Base-by-base conservation (phyloP, 2,797 vertebrate species). In the Psittacula echo region DNA sequence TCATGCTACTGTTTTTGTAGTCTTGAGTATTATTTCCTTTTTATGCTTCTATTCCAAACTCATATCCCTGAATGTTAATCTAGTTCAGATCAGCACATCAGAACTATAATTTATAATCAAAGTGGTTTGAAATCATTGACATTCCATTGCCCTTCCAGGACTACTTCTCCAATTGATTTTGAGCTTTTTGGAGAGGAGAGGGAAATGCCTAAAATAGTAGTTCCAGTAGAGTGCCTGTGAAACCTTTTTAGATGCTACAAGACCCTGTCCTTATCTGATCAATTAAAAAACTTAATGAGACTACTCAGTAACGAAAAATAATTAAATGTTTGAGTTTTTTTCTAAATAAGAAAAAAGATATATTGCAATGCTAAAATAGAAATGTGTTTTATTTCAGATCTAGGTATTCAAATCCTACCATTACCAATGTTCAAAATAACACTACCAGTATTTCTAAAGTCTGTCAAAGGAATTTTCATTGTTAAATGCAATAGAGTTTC, bases 21-120 rank as follows among this genome's bases (percentile, higher is more conserved):
- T 39, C 34, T 68, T 95, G 45, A 37, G 56, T 75, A 20, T 87
- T 85, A 67, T 72, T 93, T 92, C 42, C 23, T 81, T 92, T 79
- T 70, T 56, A 42, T 66, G 41, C 60, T 93, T 93, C 64, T 78
- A 3, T 80, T 93, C 42, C 26, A 62, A 16, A 64, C 5, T 75
- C 11, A 13, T 61, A 37, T 51, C 51, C 30, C 60, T 56, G 34
- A 86, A 64, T 56, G 16, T 62, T 94, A 73, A 73, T 65, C 19
- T 62, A 41, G n/a, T 67, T 90, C 32, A 75, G 27, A 66, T 62
- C 39, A 65, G 21, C n/a, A 62, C 10, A 53, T 91, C 47, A 74
- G 87, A 70, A 85, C 72, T 64, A 56, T 20, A 2, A 58, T 73
- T 73, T 79, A 24, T 61, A 37, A 56, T 75, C 9, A 9, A 74